These are phyloP conservation scores for Bombus consobrinus DNA, from an alignment of 1,140 invertebrate genomes.

Conservation along the genomic window DNA sequence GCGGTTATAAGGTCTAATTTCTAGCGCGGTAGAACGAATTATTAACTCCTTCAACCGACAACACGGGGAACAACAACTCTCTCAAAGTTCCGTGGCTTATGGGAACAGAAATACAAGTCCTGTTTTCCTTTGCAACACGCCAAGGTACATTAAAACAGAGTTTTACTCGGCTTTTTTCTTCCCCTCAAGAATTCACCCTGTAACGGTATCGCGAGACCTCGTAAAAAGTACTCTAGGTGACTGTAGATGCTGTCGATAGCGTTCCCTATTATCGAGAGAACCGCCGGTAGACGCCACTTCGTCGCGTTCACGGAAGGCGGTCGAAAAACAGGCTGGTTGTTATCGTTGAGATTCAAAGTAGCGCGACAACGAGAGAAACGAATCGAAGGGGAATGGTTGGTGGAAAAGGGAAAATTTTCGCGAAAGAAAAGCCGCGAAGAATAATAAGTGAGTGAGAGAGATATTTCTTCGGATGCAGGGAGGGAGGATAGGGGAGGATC, in stretches of 20 bases:
- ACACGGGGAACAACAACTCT: not conserved
- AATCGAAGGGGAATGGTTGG: not conserved
- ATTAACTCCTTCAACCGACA: not conserved
- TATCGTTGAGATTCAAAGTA: conserved; percentile 58
- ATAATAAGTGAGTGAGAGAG: conserved; percentile 32
- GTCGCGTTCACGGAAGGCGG: not conserved
- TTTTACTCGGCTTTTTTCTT: not conserved
- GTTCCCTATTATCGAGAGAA: conserved; percentile 59
- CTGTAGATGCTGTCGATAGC: conserved; percentile 47
- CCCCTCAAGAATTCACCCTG: not conserved
- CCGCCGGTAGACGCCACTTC: conserved; percentile 28
- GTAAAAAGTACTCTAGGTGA: conserved; percentile 23
- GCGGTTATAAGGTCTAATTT: conserved; percentile 16
- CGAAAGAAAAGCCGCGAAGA: conserved; percentile 12
- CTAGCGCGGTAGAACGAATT: not conserved
- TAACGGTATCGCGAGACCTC: not conserved
- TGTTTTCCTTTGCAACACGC: not conserved
- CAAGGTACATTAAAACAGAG: not conserved
- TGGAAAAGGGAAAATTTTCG: not conserved
- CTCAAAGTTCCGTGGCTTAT: not conserved
- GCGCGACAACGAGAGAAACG: conserved; percentile 10
- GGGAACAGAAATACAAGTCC: not conserved
- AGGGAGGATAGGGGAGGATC: conserved; percentile 6
- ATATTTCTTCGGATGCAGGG: not conserved
- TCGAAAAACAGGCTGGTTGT: conserved; percentile 33